A percentile compares a stretch with the other conserved stretches of the same genome.
Conservation (phyloP, 2,888 invertebrate genomes). For the Drosophila paucipuncta region DNA sequence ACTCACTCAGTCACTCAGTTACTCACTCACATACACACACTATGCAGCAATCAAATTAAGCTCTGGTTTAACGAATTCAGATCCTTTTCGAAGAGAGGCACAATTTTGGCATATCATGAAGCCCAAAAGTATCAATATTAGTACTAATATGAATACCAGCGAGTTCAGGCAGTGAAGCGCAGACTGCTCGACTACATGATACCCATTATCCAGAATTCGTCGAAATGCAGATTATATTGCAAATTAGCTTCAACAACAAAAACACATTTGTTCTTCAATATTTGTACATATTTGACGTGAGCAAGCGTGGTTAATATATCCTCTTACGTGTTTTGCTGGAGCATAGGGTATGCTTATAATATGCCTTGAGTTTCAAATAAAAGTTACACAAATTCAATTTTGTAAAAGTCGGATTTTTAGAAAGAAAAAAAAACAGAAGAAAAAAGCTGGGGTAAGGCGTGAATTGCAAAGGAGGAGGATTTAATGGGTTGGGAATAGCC, state of each 20-base stretch:
- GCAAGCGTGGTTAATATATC: background rate
- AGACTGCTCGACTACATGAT: conserved; percentile 2
- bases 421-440: background rate
- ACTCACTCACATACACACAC: background rate
- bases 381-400: conserved; percentile 71
- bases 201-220: background rate
- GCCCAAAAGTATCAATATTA: conserved; percentile 19
- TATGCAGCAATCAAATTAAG: conserved; percentile 27
- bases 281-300: background rate
- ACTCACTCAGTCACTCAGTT: background rate
- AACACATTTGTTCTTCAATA: background rate
- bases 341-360: conserved; percentile 21
- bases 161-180: background rate
- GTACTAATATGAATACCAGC: conserved; percentile 1
- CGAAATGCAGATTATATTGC: background rate
- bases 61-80: conserved; percentile 24
- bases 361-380: conserved; percentile 31
- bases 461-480: background rate
- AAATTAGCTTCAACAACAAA: background rate
- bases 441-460: background rate
- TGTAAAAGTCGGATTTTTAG: conserved; percentile 32
- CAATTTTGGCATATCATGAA: conserved; percentile 21
- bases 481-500: background rate
- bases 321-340: background rate
- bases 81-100: conserved; percentile 10